Evolutionary conservation across 1,140 invertebrate species (phyloP), one percentile per base, ranked within the genome.

Genomic region (Drosophila micromelanica): DNA sequence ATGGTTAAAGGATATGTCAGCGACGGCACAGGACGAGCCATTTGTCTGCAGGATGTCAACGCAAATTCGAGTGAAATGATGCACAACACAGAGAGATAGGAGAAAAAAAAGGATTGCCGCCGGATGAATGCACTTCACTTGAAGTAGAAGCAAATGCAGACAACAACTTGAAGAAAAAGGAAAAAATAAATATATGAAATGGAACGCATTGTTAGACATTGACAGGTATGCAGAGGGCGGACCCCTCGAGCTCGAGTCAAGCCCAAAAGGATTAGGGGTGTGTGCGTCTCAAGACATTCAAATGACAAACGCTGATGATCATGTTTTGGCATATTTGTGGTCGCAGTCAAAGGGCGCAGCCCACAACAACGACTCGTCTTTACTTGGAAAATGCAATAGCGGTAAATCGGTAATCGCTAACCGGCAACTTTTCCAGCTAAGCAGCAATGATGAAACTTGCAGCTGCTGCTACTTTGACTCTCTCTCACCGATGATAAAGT

Each of bases 121-220:
- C 80, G 84, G 84, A 89, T 89, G 84, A 89, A 89, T 89, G 84
- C 84, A 89, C 84, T 89, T 89, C 85, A 84, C 73, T 84, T 89
- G 84, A 89, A 89, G 84, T 74, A 87, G 84, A 87, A 79, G 65
- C 27, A 52, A 42, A 49, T 40, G 49, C 59, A 64, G 60, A 54
- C 57, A 62, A 55, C 59, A 51, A 54, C 46, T 55, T 51, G 12
- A 60, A 15, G n/a, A 37, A 46, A 51, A 59, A 45, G 30, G 32
- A 51, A 62, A 42, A 69, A 55, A 43, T 35, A 40, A 32, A 54
- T 9, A 37, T 5, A 32, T 56, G 17, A 37, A 76, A 48, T 72
- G 76, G 45, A 74, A 64, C 76, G 78, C 72, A 87, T 89, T 89
- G 82, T 82, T 76, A 60, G 75, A 65, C 45, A 64, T 65, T 80